Percentiles rank a stretch among this genome's conserved stretches.
These are phyloP conservation scores for Aphaenogaster rudis DNA, from an alignment of 1,140 invertebrate genomes.

Conservation along the genomic window DNA sequence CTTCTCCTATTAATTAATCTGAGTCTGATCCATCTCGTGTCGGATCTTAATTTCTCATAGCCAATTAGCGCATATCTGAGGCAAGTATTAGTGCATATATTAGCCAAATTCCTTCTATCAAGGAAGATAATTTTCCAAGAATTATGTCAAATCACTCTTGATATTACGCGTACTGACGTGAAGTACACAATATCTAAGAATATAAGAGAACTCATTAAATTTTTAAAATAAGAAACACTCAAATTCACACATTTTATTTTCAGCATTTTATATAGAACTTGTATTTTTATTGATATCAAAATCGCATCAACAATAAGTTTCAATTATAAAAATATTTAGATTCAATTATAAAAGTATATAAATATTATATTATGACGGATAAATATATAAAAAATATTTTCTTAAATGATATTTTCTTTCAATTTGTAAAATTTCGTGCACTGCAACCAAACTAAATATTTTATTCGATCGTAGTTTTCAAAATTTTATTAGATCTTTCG, in stretches of 20 bases:
- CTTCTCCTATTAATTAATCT: slow-evolving; percentile 3
- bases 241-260: neutral
- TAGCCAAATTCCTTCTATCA: neutral
- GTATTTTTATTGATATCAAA: neutral
- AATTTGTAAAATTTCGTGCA: neutral
- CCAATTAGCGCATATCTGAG: slow-evolving; percentile 9
- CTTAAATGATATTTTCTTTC: neutral
- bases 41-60: neutral
- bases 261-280: neutral
- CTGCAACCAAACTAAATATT: neutral
- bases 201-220: neutral
- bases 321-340: neutral
- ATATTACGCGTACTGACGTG: neutral
- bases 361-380: neutral
- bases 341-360: slow-evolving; percentile 6
- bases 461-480: neutral
- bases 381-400: neutral
- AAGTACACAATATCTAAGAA: neutral
- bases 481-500: neutral
- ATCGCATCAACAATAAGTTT: too few relatives aligned
- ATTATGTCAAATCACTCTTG: slow-evolving; percentile 18
- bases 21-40: neutral
- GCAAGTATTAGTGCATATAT: neutral
- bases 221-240: neutral
- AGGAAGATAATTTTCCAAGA: slow-evolving; percentile 9